Evolutionary conservation across 2,797 vertebrate genomes (phyloP).

Genomic region (Threskiornis aethiopicus): DNA sequence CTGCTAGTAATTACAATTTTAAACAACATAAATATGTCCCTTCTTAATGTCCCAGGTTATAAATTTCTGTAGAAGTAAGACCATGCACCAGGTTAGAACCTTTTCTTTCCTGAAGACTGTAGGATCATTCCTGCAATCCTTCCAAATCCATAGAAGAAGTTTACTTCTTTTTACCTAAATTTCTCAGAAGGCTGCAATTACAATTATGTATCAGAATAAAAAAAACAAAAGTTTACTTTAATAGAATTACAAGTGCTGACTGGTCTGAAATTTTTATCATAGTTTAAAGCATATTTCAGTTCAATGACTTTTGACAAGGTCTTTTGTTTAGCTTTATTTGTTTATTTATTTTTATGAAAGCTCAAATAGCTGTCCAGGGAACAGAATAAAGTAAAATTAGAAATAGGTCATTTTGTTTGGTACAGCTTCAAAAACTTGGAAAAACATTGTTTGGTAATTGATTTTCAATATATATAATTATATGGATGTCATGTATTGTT

Average conservation of each 20-base stretch:
- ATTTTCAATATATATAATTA: background rate
- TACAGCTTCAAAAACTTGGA: background rate
- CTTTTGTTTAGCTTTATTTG: background rate
- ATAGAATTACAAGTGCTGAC: background rate
- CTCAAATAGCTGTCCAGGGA: background rate
- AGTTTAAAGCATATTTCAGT: background rate
- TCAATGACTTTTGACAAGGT: background rate
- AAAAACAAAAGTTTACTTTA: background rate
- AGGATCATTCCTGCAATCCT: background rate
- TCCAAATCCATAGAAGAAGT: background rate
- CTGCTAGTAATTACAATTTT: background rate
- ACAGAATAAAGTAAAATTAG: background rate
- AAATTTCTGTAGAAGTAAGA: background rate
- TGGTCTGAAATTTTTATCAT: background rate
- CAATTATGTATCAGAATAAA: background rate
- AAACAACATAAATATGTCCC: background rate
- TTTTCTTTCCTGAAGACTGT: background rate
- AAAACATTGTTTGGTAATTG: background rate
- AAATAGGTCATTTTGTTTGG: background rate
- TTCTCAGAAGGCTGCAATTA: background rate
- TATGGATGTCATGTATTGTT: background rate
- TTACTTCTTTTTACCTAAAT: background rate
- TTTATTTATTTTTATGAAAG: background rate
- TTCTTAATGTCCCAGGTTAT: background rate
- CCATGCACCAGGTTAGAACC: background rate